Evolutionary conservation across 2,113 vertebrate genomes (phyloP).

Genomic region (Cinclus cinclus): DNA sequence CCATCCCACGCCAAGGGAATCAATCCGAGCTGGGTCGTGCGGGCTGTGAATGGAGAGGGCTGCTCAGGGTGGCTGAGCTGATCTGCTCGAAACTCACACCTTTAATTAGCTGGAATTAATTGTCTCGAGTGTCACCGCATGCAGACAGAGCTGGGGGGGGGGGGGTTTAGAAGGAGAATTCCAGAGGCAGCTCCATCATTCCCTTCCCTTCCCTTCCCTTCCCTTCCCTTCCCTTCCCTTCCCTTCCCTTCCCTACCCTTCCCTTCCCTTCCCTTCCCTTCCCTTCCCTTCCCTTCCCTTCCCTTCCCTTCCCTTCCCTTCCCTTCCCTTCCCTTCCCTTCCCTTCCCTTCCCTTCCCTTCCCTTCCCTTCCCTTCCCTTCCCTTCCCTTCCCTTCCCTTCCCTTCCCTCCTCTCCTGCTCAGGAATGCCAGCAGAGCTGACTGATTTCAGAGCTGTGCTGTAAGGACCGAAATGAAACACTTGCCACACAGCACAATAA

Average conservation of each 20-base stretch:
- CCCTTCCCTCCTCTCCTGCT: not conserved
- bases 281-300: no score
- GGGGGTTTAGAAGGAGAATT: not conserved
- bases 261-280: no score
- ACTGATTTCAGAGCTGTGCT: not conserved
- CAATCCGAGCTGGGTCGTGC: not conserved
- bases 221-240: no score
- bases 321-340: no score
- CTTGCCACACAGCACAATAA: not conserved
- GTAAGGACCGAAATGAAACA: not conserved
- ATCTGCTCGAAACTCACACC: constrained; percentile 29
- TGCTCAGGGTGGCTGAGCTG: not conserved
- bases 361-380: no score
- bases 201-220: no score
- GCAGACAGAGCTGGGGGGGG: not conserved
- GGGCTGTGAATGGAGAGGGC: not conserved
- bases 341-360: no score
- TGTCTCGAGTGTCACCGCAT: not conserved
- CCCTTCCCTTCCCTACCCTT: no score
- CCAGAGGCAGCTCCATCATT: not conserved
- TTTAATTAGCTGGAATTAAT: constrained; percentile 58
- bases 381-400: no score
- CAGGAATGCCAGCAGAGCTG: not conserved
- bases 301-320: no score
- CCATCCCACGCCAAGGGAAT: not conserved